Evolutionary conservation across 2,113 vertebrate species (phyloP).

Genomic region (Anguilla rostrata): DNA sequence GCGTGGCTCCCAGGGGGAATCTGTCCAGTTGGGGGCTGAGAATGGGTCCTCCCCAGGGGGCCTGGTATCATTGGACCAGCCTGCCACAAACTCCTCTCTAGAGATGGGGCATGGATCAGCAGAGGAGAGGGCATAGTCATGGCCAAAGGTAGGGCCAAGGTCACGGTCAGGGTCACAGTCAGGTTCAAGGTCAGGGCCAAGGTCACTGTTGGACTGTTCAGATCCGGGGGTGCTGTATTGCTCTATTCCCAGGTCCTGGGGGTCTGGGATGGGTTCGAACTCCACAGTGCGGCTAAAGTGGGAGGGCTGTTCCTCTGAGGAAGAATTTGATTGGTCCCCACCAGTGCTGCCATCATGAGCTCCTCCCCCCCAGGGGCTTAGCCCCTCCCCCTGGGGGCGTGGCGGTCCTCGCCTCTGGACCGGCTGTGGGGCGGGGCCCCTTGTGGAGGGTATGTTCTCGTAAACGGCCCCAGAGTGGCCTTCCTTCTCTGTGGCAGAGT

Average conservation of each 20-base stretch:
- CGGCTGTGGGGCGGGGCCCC: not conserved
- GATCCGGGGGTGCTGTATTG: not conserved
- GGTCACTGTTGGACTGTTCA: not conserved
- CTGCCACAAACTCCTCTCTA: not conserved
- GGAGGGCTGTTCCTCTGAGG: not conserved
- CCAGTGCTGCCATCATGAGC: conserved; percentile 11
- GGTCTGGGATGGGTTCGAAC: conserved; percentile 56
- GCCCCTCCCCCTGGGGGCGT: not conserved
- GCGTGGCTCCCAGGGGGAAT: not conserved
- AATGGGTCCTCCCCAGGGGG: not conserved
- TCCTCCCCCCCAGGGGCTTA: not conserved
- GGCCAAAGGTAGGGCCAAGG: not conserved
- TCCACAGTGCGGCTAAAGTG: conserved; percentile 28
- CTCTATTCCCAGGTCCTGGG: conserved; percentile 26
- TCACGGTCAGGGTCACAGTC: not conserved
- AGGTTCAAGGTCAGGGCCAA: not conserved
- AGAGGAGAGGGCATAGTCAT: too few relatives aligned
- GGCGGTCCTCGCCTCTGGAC: not conserved
- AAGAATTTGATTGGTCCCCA: conserved; percentile 24
- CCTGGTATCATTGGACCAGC: not conserved
- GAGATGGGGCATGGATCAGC: not conserved
- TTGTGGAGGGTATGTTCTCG: not conserved
- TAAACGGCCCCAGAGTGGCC: not conserved
- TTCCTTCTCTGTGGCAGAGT: conserved; percentile 23
- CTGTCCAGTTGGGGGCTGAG: not conserved